Conservation (phyloP, 2,888 invertebrate species). For the Andrena bicolor region DNA sequence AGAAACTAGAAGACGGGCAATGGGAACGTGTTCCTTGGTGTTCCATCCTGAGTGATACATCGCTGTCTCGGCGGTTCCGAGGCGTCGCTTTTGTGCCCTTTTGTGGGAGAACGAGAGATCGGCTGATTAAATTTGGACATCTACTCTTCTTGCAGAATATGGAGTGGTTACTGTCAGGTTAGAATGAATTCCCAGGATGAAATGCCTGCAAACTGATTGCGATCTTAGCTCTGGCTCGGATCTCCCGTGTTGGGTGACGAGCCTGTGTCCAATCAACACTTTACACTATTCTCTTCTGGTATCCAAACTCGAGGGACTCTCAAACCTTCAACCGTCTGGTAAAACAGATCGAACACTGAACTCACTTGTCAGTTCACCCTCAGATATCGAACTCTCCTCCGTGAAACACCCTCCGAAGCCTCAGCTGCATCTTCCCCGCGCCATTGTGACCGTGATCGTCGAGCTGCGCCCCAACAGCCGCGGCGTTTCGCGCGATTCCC, state of each 20-base stretch:
- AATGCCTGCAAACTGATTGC: background rate
- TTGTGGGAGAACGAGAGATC: constrained; percentile 1
- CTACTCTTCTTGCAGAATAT: constrained; percentile 12
- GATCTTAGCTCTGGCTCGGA: background rate
- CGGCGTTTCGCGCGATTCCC: background rate
- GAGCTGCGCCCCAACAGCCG: background rate
- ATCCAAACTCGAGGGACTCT: too few relatives aligned
- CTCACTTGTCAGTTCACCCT: too few relatives aligned
- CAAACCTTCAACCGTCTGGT: too few relatives aligned
- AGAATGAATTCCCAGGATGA: too few relatives aligned
- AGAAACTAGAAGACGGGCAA: constrained; percentile 36
- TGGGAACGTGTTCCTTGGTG: constrained; percentile 23
- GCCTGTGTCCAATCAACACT: too few relatives aligned
- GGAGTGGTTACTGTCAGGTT: constrained; percentile 6
- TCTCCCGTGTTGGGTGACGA: background rate
- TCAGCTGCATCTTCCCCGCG: too few relatives aligned
- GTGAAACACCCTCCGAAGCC: too few relatives aligned
- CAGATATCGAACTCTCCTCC: too few relatives aligned
- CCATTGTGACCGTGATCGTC: too few relatives aligned
- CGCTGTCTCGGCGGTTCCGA: constrained; percentile 10
- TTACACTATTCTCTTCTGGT: too few relatives aligned
- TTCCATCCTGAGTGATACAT: constrained; percentile 23
- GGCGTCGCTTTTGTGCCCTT: background rate
- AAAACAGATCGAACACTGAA: too few relatives aligned
- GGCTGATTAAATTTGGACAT: constrained; percentile 15